A percentile compares a stretch with the other conserved stretches of the same genome.
phyloP scores from a whole-genome alignment of 2,113 vertebrate species.

The Austrofundulus limnaeus region DNA sequence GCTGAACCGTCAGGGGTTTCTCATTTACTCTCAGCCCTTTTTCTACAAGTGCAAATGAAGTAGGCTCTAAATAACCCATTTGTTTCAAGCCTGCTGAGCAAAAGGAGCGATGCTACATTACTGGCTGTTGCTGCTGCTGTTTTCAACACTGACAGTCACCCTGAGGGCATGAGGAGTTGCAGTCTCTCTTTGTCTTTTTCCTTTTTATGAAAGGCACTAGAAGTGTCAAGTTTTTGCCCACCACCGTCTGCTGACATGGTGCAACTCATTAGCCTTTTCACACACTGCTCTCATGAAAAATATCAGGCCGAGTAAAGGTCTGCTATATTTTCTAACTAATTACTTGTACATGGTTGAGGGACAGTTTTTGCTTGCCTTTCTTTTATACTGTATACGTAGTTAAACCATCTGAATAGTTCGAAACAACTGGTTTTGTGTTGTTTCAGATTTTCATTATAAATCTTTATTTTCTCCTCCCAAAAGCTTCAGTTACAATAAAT shows the following conservation, averaged over 20 bases:
- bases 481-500: neutral
- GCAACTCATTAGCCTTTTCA: slow-evolving; percentile 65
- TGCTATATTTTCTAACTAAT: slow-evolving; percentile 49
- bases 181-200: slow-evolving; percentile 32
- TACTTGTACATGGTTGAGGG: slow-evolving; percentile 35
- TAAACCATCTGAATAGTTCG: slow-evolving; percentile 1
- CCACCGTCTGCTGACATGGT: slow-evolving; percentile 46
- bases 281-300: slow-evolving; percentile 50
- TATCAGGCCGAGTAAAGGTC: slow-evolving; percentile 53
- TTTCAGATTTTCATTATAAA: neutral
- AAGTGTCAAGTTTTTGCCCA: slow-evolving; percentile 57
- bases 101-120: slow-evolving; percentile 49
- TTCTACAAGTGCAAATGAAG: slow-evolving; percentile 73
- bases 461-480: neutral
- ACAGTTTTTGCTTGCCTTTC: slow-evolving; percentile 5
- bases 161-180: slow-evolving; percentile 36
- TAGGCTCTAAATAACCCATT: slow-evolving; percentile 71
- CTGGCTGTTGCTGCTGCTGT: slow-evolving; percentile 39
- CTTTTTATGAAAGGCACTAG: slow-evolving; percentile 45
- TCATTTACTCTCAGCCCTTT: slow-evolving; percentile 70
- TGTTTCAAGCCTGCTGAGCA: slow-evolving; percentile 66
- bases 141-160: slow-evolving; percentile 47
- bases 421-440: neutral
- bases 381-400: slow-evolving; percentile 4
- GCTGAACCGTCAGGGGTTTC: slow-evolving; percentile 58